Conservation (phyloP, 2,113 vertebrate genomes). For the Pyxicephalus adspersus region DNA sequence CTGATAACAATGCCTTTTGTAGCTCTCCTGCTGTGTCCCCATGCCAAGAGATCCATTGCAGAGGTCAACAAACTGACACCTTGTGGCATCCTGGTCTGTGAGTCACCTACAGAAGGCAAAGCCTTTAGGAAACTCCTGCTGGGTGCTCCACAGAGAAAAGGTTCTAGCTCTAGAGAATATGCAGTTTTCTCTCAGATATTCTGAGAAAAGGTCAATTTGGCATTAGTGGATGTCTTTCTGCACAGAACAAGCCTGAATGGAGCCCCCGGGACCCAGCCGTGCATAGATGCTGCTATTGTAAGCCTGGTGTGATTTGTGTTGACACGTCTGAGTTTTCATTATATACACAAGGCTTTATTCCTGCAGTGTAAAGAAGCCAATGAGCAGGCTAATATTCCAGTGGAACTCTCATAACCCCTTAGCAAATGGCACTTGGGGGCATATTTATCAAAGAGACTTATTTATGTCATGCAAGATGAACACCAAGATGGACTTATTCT, state of each 20-base stretch:
- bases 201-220: constrained; percentile 44
- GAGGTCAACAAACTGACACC: constrained; percentile 15
- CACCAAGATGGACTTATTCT: background rate
- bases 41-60: constrained; percentile 1
- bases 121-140: constrained; percentile 32
- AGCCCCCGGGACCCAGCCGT: constrained; percentile 30
- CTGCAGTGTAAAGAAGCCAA: constrained; percentile 18
- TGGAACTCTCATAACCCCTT: background rate
- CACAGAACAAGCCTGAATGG: constrained; percentile 8
- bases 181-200: constrained; percentile 34
- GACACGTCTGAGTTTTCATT: constrained; percentile 42
- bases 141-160: constrained; percentile 25
- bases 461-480: background rate
- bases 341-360: constrained; percentile 13
- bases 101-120: constrained; percentile 27
- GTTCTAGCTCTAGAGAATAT: constrained; percentile 4
- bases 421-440: background rate
- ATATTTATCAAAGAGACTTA: background rate
- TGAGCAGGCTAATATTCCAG: background rate
- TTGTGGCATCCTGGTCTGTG: background rate
- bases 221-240: constrained; percentile 18
- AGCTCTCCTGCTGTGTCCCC: background rate
- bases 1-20: background rate
- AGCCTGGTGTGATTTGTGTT: constrained; percentile 41
- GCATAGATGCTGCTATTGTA: constrained; percentile 22